Percentiles rank a stretch among this genome's conserved stretches.
phyloP scores from a whole-genome alignment of 2,113 vertebrate genomes.

The Lycaon pictus region DNA sequence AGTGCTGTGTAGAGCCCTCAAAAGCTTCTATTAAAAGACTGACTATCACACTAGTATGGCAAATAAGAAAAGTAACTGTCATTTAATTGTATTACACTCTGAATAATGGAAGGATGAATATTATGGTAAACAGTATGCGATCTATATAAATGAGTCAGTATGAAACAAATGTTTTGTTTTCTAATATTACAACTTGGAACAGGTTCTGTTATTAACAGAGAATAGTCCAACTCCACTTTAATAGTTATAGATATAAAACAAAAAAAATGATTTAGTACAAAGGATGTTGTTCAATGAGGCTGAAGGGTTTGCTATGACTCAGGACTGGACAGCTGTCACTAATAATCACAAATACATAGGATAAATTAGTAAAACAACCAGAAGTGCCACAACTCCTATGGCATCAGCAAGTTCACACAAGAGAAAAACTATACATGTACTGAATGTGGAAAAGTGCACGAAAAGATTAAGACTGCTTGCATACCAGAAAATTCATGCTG shows the following conservation, averaged over 20 bases:
- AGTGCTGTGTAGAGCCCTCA: not conserved
- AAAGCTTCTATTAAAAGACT: not conserved
- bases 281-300: not conserved
- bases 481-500: not conserved
- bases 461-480: slow-evolving; percentile 25
- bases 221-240: not conserved
- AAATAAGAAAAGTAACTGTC: not conserved
- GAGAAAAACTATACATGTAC: not conserved
- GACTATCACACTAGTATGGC: not conserved
- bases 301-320: not conserved
- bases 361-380: slow-evolving; percentile 24
- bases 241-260: not conserved
- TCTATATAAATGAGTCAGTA: not conserved
- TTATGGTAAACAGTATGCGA: not conserved
- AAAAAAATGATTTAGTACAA: not conserved
- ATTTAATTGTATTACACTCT: not conserved
- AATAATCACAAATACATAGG: slow-evolving; percentile 8
- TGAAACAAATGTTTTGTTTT: slow-evolving; percentile 28
- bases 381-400: not conserved
- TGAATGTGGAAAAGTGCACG: not conserved
- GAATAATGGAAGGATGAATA: not conserved
- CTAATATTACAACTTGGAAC: slow-evolving; percentile 4
- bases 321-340: not conserved
- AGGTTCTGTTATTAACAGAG: slow-evolving; percentile 35
- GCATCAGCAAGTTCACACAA: not conserved